phyloP scores from a whole-genome alignment of 1,140 invertebrate species.

The Ladona fulva region DNA sequence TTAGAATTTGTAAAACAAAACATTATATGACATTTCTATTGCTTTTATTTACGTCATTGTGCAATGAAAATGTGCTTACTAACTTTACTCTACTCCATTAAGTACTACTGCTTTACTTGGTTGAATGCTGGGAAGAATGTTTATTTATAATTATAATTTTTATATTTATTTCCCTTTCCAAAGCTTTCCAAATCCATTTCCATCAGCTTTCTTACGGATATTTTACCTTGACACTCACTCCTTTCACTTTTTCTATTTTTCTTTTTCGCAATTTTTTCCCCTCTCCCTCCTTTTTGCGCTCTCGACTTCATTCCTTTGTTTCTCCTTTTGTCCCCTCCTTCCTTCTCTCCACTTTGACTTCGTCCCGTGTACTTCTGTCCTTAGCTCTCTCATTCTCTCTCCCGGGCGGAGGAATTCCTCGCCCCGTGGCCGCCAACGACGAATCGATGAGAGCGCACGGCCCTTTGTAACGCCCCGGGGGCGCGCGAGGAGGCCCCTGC shows the following conservation, averaged over 20 bases:
- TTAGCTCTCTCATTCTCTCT: neutral
- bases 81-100: no score
- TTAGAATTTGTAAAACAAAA: no score
- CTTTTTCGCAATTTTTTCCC: neutral
- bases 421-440: neutral
- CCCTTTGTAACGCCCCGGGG: conserved; percentile 4
- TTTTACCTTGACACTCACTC: no score
- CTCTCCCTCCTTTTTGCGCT: neutral
- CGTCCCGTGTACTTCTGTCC: neutral
- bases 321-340: neutral
- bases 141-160: no score
- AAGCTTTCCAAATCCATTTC: no score
- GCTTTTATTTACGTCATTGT: no score
- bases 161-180: no score
- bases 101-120: no score
- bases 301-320: neutral
- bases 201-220: no score
- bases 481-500: neutral
- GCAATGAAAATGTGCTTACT: no score
- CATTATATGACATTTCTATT: no score
- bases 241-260: neutral
- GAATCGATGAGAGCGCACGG: neutral
- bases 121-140: no score
- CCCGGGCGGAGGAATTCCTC: neutral
- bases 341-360: neutral